Evolutionary conservation across 2,797 vertebrate species (phyloP), one percentile per base, ranked within the genome.

Genomic region (Dipus sagitta): DNA sequence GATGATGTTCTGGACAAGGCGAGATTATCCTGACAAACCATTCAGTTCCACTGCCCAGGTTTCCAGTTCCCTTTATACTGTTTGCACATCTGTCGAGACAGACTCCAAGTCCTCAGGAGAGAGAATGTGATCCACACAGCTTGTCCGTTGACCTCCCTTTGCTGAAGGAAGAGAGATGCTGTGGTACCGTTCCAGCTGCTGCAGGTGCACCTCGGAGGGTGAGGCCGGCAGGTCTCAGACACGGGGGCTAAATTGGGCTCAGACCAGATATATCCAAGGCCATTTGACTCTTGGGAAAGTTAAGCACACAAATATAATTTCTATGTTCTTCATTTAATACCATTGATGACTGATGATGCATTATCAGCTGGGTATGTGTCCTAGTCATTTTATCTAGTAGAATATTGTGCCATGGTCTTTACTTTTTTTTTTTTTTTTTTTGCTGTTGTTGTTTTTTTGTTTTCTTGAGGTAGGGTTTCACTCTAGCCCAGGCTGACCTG

Each of bases 241-340:
- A 72, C 65, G 23, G 17, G 34, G 38, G 13, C 71, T 34, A n/a
- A n/a, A 32, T 42, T 75, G 52, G 11, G 14, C 18, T 87, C 58
- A 68, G 62, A 88, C 42, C 18, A 75, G n/a, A n/a, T 90, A 85
- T 91, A 92, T 90, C 70, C 72, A 86, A 91, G 42, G 20, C 14
- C 6, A 6, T 58, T 80, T 34, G 74, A 58, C 52, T 70, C 34
- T 65, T 38, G 67, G 95, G 54, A 13, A 89, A 91, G 64, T 86
- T 67, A 5, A n/a, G 77, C 70, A 67, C 65, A 87, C 52, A 76
- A 76, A 54, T 81, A 81, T 58, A 3, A 47, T 76, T 84, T 86
- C 54, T 47, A 0, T 78, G 17, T 42, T 86, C 26, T 82, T 93
- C 20, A 52, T 60, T 81, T 70, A 68, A 78, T 89, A 38, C 26